Evolutionary conservation across 2,888 invertebrate species (phyloP).

Genomic region (Dusona sp.): DNA sequence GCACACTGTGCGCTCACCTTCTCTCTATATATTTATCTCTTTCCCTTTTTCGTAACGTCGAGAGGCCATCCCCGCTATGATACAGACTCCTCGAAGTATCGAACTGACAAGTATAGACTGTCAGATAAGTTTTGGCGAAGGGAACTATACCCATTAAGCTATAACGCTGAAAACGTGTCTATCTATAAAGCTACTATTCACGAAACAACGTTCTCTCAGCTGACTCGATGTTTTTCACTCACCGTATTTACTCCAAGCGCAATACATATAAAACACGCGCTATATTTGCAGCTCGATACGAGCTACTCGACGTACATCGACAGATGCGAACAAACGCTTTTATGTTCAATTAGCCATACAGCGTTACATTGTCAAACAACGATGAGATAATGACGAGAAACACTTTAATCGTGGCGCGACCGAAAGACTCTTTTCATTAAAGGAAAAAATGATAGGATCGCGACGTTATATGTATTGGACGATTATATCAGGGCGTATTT

Average conservation of each 20-base stretch:
- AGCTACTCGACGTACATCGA: conserved; percentile 9
- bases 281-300: not conserved
- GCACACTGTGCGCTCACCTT: conserved; percentile 7
- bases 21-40: not conserved
- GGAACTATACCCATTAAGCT: conserved; percentile 36
- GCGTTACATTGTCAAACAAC: conserved; percentile 21
- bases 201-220: conserved; percentile 39
- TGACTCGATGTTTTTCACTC: conserved; percentile 10
- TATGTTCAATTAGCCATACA: conserved; percentile 47
- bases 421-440: conserved; percentile 46
- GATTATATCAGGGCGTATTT: conserved; percentile 33
- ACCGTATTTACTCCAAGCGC: not conserved
- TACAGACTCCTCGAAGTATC: conserved; percentile 28
- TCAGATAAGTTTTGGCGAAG: not conserved
- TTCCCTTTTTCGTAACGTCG: not conserved
- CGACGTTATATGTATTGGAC: not conserved
- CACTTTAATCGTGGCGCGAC: conserved; percentile 32
- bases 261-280: conserved; percentile 4
- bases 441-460: conserved; percentile 54
- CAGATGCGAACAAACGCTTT: conserved; percentile 40
- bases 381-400: conserved; percentile 33
- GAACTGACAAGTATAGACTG: conserved; percentile 6
- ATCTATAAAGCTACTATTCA: conserved; percentile 33
- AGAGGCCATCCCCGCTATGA: conserved; percentile 38
- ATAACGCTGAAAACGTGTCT: conserved; percentile 15